Percentiles rank a stretch among this genome's conserved stretches.
Conservation (phyloP, 2,797 vertebrate species). For the Tadarida brasiliensis region DNA sequence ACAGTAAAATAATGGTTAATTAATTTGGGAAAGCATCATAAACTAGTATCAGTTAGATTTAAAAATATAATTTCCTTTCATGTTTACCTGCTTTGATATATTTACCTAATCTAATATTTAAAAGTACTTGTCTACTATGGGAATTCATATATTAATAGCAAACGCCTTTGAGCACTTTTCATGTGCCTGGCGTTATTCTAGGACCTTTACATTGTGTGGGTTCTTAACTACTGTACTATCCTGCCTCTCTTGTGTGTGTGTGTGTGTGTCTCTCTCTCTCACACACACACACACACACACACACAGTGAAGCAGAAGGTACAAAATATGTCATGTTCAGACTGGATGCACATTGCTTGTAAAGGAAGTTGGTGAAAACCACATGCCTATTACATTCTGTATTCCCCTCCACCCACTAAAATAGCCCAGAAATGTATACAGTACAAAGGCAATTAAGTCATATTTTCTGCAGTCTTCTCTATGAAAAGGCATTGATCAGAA, state of each 20-base stretch:
- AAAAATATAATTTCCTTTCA: constrained; percentile 32
- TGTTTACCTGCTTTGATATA: not conserved
- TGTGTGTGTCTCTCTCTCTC: too few relatives aligned
- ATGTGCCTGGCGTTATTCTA: not conserved
- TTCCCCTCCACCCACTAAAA: not conserved
- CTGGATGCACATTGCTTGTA: not conserved
- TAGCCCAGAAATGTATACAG: not conserved
- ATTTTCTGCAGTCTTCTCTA: not conserved
- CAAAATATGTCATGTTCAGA: not conserved
- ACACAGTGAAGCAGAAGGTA: not conserved
- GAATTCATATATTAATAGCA: not conserved
- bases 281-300: not conserved
- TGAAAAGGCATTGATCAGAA: not conserved
- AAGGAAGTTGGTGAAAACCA: not conserved
- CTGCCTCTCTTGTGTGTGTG: not conserved
- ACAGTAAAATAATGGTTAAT: constrained; percentile 38
- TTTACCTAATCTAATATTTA: constrained; percentile 41
- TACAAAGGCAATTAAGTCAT: not conserved
- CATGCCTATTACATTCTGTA: not conserved
- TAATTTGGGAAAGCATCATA: constrained; percentile 30
- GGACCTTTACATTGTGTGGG: not conserved
- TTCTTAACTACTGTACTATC: not conserved
- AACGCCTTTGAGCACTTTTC: constrained; percentile 22
- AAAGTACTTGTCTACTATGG: not conserved
- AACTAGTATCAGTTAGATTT: constrained; percentile 17